Evolutionary conservation across 30 jellyfish, hydroid and myxozoan genomes (phyloP), one percentile per base, ranked within the genome.

Genomic region (Hydractinia symbiolongicarpus): DNA sequence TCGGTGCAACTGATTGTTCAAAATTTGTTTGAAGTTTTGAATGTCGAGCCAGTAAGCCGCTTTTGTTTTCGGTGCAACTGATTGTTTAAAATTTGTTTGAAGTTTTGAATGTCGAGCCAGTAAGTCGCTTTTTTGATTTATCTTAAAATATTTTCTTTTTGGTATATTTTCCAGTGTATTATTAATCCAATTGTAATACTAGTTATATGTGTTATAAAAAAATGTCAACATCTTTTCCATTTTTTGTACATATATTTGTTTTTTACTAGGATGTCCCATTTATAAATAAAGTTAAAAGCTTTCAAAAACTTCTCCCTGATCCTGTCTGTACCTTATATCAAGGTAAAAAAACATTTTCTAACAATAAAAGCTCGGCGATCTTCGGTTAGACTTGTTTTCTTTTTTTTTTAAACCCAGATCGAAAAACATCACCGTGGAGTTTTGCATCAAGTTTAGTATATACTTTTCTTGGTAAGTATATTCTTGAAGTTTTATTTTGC

Each of bases 381-480:
- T 66, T 66, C 1, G 21, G 21, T 4, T 19, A 13, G 10, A 66
- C 10, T 8, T 66, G 21, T 6, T 19, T 19, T 8, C 17, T 76
- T 8, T 15, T 8, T 74, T 10, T 66, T 50, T 49, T 17, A 19
- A 66, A 50, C 50, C 10, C 50, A 90, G 97, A 90, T 55, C 71
- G 97, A 61, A 55, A 66, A 50, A 54, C 44, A 11, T 90, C 97
- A 11, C 97, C 97, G 5, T 90, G 97, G 97, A 90, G 97, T 68
- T 90, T 90, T 86, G 97, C 79, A 19, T 86, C 94, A 57, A 90
- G 95, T 72, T 70, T 90, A 10, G 95, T 94, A 1, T 90, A 85
- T 79, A 61, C 93, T 73, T 90, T 90, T 85, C 93, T 84, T 81
- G 95, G 97, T 90, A 75, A 5, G 66, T 6, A 4, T 6, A 8